phyloP scores from a whole-genome alignment of 2,888 invertebrate species.

The Drosophila mimetica region DNA sequence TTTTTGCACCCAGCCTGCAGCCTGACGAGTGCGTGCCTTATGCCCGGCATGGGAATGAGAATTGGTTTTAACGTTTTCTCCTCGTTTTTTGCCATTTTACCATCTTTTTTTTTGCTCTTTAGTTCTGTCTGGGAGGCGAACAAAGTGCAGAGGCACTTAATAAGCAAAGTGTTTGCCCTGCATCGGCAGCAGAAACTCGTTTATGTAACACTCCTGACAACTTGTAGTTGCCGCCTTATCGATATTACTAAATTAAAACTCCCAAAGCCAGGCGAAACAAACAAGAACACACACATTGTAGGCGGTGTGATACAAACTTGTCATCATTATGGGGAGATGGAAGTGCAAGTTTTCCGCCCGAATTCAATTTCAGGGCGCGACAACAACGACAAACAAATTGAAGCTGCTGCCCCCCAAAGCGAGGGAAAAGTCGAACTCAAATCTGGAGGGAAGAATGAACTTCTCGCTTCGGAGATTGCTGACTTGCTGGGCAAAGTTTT shows the following conservation, averaged over 20 bases:
- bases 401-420: slow-evolving; percentile 27
- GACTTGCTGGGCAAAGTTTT: slow-evolving; percentile 43
- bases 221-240: slow-evolving; percentile 20
- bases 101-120: slow-evolving; percentile 5
- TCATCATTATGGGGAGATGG: slow-evolving; percentile 38
- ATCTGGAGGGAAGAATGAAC: slow-evolving; percentile 27
- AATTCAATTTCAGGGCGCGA: slow-evolving; percentile 36
- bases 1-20: slow-evolving; percentile 15
- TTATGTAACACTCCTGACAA: slow-evolving; percentile 4
- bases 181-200: slow-evolving; percentile 18
- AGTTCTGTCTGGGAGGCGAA: slow-evolving; percentile 20
- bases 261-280: background rate
- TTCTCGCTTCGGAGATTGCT: slow-evolving; percentile 10
- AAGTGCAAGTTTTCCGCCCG: slow-evolving; percentile 21
- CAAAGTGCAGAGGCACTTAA: slow-evolving; percentile 35
- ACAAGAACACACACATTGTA: background rate
- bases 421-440: slow-evolving; percentile 40
- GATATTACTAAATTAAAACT: slow-evolving; percentile 45
- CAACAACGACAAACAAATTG: slow-evolving; percentile 31
- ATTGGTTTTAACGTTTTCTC: slow-evolving; percentile 35
- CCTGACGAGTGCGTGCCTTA: slow-evolving; percentile 45
- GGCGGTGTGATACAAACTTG: slow-evolving; percentile 20
- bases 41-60: slow-evolving; percentile 40
- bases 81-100: slow-evolving; percentile 14
- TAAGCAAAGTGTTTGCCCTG: slow-evolving; percentile 43